Conservation (phyloP, 2,888 invertebrate genomes). For the Phyllotreta cruciferae region DNA sequence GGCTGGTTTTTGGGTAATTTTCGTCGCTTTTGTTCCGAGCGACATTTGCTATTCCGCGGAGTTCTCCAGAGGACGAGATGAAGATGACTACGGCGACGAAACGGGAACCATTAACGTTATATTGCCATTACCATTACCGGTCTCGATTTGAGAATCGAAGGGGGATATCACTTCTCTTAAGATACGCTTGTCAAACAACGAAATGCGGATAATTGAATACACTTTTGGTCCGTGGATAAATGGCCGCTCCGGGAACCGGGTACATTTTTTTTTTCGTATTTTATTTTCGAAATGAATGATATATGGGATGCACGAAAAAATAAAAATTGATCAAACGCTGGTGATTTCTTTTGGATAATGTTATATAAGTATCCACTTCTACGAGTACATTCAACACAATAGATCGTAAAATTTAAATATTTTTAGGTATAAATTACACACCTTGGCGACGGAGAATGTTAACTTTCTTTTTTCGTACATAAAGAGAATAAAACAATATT, state of each 20-base stretch:
- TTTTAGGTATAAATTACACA: no score
- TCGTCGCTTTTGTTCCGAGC: constrained; percentile 6
- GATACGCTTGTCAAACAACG: constrained; percentile 18
- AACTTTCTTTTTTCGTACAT: constrained; percentile 3
- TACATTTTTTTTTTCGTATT: no score
- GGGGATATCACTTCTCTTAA: constrained; percentile 14
- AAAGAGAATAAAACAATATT: constrained; percentile 1
- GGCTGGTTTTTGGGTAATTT: neutral
- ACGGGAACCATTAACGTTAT: constrained; percentile 16
- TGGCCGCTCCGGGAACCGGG: constrained; percentile 1
- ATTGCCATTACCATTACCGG: constrained; percentile 18
- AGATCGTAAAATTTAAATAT: no score
- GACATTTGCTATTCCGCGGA: constrained; percentile 6
- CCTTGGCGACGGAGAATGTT: neutral
- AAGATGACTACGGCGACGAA: constrained; percentile 18
- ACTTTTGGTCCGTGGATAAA: constrained; percentile 12
- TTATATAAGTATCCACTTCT: no score
- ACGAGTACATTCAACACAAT: no score
- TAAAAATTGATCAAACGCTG: no score
- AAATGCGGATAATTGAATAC: constrained; percentile 16
- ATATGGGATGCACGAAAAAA: no score
- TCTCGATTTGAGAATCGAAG: constrained; percentile 17
- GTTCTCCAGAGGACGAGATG: constrained; percentile 9
- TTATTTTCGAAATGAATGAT: no score
- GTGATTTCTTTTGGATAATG: no score